Evolutionary conservation across 2,888 invertebrate species (phyloP).

Genomic region (Euplexia lucipara): DNA sequence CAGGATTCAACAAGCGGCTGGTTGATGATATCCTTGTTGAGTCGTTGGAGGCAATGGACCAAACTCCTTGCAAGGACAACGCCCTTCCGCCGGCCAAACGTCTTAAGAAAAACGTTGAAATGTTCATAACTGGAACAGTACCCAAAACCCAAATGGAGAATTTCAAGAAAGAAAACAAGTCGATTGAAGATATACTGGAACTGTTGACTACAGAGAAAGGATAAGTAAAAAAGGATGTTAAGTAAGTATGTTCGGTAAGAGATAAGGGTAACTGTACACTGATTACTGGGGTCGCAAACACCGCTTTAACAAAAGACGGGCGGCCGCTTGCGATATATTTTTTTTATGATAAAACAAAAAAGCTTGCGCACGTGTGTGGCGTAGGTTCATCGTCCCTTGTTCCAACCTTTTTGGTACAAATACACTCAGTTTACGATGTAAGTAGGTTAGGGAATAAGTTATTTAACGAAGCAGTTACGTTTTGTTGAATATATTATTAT

Average conservation of each 20-base stretch:
- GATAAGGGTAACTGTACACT: constrained; percentile 12
- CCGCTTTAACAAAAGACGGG: constrained; percentile 4
- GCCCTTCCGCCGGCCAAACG: constrained; percentile 91
- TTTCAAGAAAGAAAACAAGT: constrained; percentile 94
- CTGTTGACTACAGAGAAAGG: constrained; percentile 91
- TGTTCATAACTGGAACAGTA: constrained; percentile 95
- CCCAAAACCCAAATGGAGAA: constrained; percentile 95
- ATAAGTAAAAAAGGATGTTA: constrained; percentile 59
- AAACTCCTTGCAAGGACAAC: constrained; percentile 92
- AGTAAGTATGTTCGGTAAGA: constrained; percentile 23
- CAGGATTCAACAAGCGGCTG: constrained; percentile 92
- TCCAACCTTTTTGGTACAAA: constrained; percentile 30
- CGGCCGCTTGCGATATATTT: constrained; percentile 6
- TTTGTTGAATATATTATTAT: too few species aligned
- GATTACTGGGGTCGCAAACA: constrained; percentile 31
- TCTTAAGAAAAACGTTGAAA: constrained; percentile 94
- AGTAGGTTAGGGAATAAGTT: not conserved
- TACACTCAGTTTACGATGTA: constrained; percentile 13
- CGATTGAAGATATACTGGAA: constrained; percentile 95
- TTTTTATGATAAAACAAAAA: constrained; percentile 4
- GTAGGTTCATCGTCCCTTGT: not conserved
- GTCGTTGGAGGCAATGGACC: constrained; percentile 94
- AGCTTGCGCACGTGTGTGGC: constrained; percentile 45
- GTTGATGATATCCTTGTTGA: constrained; percentile 96
- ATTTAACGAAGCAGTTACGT: constrained; percentile 10